Conservation (phyloP, 2,888 invertebrate species). For the Polyploca ridens region DNA sequence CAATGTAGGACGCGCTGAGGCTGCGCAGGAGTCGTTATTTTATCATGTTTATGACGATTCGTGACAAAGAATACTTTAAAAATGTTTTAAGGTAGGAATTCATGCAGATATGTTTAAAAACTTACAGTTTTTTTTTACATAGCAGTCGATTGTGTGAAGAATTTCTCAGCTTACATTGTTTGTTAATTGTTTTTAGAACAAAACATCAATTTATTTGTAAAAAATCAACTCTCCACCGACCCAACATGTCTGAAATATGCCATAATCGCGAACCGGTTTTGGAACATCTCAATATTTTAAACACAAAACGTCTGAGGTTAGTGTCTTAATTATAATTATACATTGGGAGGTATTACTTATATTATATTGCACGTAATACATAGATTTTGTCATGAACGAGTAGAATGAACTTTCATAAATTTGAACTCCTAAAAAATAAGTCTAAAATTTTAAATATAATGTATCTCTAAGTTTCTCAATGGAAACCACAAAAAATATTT, state of each 20-base stretch:
- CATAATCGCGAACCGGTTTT: background rate
- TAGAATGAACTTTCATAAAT: too few species aligned
- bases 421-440: too few species aligned
- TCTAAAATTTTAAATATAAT: too few species aligned
- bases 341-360: background rate
- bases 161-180: too few species aligned
- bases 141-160: too few species aligned
- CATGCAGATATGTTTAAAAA: background rate
- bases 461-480: too few species aligned
- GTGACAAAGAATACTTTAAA: slow-evolving; percentile 6
- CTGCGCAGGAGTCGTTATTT: slow-evolving; percentile 50
- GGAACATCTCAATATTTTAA: slow-evolving; percentile 8
- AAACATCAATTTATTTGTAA: background rate
- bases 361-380: background rate
- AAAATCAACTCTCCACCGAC: background rate
- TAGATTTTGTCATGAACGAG: background rate
- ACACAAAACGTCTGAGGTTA: slow-evolving; percentile 1
- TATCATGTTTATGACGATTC: slow-evolving; percentile 38
- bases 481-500: too few species aligned
- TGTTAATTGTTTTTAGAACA: background rate
- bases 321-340: background rate
- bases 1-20: slow-evolving; percentile 42
- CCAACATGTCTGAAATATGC: background rate
- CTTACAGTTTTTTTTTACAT: background rate
- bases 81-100: background rate